Percentiles rank a stretch among this genome's conserved stretches.
phyloP scores from a whole-genome alignment of 1,140 invertebrate genomes.

The Oscheius sp. region DNA sequence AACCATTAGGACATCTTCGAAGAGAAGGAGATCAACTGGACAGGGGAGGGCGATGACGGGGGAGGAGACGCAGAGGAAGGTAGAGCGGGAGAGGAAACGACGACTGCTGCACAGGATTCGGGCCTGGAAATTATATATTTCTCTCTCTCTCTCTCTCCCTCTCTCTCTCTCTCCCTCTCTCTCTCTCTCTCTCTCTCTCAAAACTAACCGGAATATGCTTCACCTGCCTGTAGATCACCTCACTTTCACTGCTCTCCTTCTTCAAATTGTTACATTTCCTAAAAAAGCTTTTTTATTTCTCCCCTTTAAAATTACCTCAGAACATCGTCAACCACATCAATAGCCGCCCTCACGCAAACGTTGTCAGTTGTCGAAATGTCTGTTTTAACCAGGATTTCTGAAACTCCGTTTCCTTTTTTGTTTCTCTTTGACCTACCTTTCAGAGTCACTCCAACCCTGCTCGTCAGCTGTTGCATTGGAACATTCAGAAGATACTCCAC shows the following conservation, averaged over 20 bases:
- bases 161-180: background rate
- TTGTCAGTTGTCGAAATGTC: background rate
- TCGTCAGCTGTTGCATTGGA: background rate
- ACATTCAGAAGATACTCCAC: background rate
- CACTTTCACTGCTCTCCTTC: background rate
- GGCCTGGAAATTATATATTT: background rate
- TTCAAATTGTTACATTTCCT: slow-evolving; percentile 6
- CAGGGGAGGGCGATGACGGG: background rate
- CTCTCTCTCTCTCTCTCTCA: background rate
- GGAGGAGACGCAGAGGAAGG: background rate
- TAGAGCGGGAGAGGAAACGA: background rate
- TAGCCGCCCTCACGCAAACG: background rate
- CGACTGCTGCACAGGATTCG: background rate
- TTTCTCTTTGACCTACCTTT: slow-evolving; percentile 1
- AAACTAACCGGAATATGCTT: background rate
- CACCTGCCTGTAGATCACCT: background rate
- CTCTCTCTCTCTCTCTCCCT: background rate
- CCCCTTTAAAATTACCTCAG: no score
- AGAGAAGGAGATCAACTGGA: background rate
- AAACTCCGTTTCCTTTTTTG: background rate
- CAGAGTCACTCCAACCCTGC: background rate
- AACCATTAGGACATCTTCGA: slow-evolving; percentile 2
- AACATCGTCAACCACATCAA: background rate
- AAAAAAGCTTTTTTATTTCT: no score
- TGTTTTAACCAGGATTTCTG: background rate